Percentiles rank a stretch among this genome's conserved stretches.
Evolutionary conservation across 2,797 vertebrate species (phyloP).

Genomic region (Phaenicophaeus curvirostris): DNA sequence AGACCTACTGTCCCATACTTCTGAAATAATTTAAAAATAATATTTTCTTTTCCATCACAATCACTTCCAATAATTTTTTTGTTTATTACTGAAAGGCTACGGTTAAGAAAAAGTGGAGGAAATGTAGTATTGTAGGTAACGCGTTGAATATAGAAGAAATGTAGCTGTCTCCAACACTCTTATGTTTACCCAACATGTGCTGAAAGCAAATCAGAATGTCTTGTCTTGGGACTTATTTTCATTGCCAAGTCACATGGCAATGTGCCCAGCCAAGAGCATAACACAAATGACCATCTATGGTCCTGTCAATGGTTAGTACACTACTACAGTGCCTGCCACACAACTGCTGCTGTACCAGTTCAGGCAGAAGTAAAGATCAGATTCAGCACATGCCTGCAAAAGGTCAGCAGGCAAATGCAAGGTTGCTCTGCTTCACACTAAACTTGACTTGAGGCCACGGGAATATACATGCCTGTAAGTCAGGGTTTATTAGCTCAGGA

Average conservation of each 20-base stretch:
- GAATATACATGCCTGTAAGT: not conserved
- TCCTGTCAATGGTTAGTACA: conserved; percentile 2
- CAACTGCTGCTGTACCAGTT: not conserved
- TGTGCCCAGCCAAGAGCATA: not conserved
- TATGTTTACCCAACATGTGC: conserved; percentile 32
- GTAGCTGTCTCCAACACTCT: not conserved
- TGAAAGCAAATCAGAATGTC: conserved; percentile 18
- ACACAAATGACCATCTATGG: conserved; percentile 65
- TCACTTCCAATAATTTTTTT: accelerated
- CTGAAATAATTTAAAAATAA: not conserved
- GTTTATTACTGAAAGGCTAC: not conserved
- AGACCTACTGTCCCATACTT: not conserved
- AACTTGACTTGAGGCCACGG: not conserved
- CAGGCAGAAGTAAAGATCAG: not conserved
- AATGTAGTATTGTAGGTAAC: not conserved
- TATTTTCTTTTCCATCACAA: not conserved
- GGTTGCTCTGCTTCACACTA: not conserved
- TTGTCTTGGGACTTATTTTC: conserved; percentile 24
- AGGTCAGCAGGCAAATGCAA: not conserved
- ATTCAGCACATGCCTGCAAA: not conserved
- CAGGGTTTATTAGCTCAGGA: not conserved
- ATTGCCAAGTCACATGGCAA: not conserved
- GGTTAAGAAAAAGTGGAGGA: not conserved
- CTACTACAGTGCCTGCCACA: not conserved
- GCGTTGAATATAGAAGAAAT: not conserved